Evolutionary conservation across 2,113 vertebrate genomes (phyloP), one percentile per base, ranked within the genome.

Genomic region (Cyanoderma ruficeps): DNA sequence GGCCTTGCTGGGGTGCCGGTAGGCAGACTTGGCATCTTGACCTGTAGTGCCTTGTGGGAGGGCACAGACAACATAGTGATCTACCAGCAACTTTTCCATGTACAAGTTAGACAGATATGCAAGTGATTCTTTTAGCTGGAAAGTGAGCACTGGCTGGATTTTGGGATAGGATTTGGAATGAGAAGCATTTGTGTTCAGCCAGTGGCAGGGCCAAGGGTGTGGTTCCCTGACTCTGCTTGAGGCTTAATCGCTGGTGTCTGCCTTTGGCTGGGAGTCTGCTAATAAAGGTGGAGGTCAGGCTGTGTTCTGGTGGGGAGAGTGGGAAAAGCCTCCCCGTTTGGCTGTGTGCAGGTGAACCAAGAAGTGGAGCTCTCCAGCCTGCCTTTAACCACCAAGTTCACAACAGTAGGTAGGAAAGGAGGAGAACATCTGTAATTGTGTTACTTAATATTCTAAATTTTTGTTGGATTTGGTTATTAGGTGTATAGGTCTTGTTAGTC

Each of bases 141-240:
- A 77, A 90, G 71, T 49, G 61, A 85, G 19, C 2, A 2, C 71
- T 78, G 89, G 83, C 83, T 77, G 55, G 60, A 30, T 80, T 93
- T 88, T 61, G 88, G 88, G 79, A 25, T 75, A 55, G 79, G 23
- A 75, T 84, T 96, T 93, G 60, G 68, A 70, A 81, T 10, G 79
- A 92, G 83, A 81, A 94, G 16, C 67, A 16, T 37, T 93, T 65
- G 67, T 12, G 21, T 88, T 96, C 37, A 92, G 80, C 55, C 60
- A 71, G 68, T 81, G 76, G 64, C 80, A 89, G 19, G 64, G 76
- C 95, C 68, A 81, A 95, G 95, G 95, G 95, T 92, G 93, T 92
- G 94, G 94, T 92, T 52, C 82, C 13, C 49, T 85, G 70, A 46
- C 87, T 94, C 21, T 41, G 28, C 57, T 76, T 28, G 33, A 27